phyloP scores from a whole-genome alignment of 2,888 invertebrate genomes.

The Shargacucullia verbasci region DNA sequence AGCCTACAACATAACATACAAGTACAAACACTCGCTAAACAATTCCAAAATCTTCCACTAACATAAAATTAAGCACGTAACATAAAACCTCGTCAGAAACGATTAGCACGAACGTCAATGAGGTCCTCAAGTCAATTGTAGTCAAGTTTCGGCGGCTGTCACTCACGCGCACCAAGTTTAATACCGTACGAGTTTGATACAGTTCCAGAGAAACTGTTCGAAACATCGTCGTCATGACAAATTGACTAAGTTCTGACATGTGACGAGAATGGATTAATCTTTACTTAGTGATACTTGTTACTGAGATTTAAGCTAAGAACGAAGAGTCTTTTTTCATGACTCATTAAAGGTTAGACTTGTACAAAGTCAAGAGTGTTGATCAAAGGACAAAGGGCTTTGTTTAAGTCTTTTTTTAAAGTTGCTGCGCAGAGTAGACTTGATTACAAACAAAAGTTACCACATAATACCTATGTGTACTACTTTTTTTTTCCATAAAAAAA shows the following conservation, averaged over 20 bases:
- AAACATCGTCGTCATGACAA: conserved; percentile 41
- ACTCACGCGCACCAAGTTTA: conserved; percentile 35
- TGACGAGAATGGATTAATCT: conserved; percentile 38
- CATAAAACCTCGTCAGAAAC: conserved; percentile 24
- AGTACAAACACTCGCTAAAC: too few relatives aligned
- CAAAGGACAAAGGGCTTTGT: too few relatives aligned
- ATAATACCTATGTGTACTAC: too few relatives aligned
- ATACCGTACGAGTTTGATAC: conserved; percentile 39
- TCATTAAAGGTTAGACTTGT: neutral
- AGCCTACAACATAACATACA: too few relatives aligned
- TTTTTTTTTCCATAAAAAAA: too few relatives aligned
- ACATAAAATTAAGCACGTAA: neutral
- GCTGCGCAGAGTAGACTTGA: too few relatives aligned
- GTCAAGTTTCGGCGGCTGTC: conserved; percentile 50
- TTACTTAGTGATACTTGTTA: conserved; percentile 12
- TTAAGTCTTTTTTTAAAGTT: too few relatives aligned
- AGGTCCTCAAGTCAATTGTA: conserved; percentile 51
- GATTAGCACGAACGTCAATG: conserved; percentile 35
- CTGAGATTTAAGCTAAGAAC: conserved; percentile 1
- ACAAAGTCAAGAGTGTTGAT: too few relatives aligned
- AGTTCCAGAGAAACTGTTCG: conserved; percentile 22
- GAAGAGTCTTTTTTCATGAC: neutral
- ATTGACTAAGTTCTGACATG: conserved; percentile 46
- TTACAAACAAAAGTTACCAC: too few relatives aligned
- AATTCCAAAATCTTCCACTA: too few relatives aligned